Evolutionary conservation across 2,888 invertebrate species (phyloP).

Genomic region (Parapristionchus giblindavisi): DNA sequence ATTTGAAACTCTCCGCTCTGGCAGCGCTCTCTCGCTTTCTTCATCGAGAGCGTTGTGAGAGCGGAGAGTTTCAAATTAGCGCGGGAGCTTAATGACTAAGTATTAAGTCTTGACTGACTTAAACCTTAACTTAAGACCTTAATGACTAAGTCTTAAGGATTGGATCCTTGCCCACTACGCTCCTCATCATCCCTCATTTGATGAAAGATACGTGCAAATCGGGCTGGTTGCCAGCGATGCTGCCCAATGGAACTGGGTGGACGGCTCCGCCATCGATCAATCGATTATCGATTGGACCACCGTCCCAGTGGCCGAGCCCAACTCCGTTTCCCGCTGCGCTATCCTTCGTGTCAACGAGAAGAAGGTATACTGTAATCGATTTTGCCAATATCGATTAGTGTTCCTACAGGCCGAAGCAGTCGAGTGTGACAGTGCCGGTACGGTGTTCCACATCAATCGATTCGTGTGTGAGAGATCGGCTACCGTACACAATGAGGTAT

Average conservation of each 20-base stretch:
- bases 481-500: constrained; percentile 30
- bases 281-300: constrained; percentile 19
- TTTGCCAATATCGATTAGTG: not conserved
- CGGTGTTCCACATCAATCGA: constrained; percentile 36
- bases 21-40: no score
- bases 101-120: no score
- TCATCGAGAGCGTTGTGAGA: no score
- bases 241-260: constrained; percentile 10
- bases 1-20: no score
- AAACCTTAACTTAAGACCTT: no score
- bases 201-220: constrained; percentile 35
- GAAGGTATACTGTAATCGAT: constrained; percentile 17
- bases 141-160: no score
- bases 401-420: constrained; percentile 15
- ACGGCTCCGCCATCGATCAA: not conserved
- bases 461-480: constrained; percentile 31
- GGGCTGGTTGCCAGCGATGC: not conserved
- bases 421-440: constrained; percentile 24
- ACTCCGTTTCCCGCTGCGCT: not conserved
- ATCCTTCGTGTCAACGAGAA: constrained; percentile 29
- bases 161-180: constrained; percentile 37
- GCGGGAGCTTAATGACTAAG: no score
- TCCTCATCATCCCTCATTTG: constrained; percentile 28
- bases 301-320: not conserved
- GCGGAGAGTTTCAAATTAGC: no score